Percentiles rank a stretch among this genome's conserved stretches.
phyloP scores from a whole-genome alignment of 1,140 invertebrate species.

The Nasonia longicornis region DNA sequence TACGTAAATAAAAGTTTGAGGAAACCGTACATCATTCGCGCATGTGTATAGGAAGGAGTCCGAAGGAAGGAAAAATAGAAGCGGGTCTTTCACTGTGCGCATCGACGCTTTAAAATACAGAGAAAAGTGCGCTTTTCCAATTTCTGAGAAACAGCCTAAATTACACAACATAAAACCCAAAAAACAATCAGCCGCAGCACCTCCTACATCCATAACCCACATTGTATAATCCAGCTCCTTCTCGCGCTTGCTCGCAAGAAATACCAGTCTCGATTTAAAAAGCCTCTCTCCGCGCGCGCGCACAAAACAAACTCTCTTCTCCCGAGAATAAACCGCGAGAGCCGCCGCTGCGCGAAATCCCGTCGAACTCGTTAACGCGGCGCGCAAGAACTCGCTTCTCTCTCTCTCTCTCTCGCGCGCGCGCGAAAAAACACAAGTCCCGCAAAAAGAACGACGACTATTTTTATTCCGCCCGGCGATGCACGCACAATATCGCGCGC shows the following conservation, averaged over 20 bases:
- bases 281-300: not conserved
- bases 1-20: constrained; percentile 41
- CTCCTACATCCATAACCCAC: not conserved
- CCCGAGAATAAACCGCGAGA: constrained; percentile 12
- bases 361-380: constrained; percentile 7
- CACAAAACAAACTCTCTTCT: not conserved
- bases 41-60: not conserved
- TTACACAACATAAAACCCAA: not conserved
- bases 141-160: no score
- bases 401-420: not conserved
- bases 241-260: not conserved
- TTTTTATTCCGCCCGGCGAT: not conserved
- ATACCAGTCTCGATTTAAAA: not conserved
- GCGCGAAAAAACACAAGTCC: not conserved
- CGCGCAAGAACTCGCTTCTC: not conserved
- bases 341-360: constrained; percentile 22
- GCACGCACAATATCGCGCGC: constrained; percentile 9
- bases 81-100: not conserved
- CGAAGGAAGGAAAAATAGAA: not conserved
- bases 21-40: constrained; percentile 37
- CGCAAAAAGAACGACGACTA: constrained; percentile 16
- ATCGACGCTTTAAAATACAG: not conserved
- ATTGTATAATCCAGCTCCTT: not conserved
- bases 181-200: not conserved
- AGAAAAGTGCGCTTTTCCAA: no score